A percentile compares a stretch with the other conserved stretches of the same genome.
phyloP scores from a whole-genome alignment of 2,797 vertebrate genomes.

The Tarsius wallacei region DNA sequence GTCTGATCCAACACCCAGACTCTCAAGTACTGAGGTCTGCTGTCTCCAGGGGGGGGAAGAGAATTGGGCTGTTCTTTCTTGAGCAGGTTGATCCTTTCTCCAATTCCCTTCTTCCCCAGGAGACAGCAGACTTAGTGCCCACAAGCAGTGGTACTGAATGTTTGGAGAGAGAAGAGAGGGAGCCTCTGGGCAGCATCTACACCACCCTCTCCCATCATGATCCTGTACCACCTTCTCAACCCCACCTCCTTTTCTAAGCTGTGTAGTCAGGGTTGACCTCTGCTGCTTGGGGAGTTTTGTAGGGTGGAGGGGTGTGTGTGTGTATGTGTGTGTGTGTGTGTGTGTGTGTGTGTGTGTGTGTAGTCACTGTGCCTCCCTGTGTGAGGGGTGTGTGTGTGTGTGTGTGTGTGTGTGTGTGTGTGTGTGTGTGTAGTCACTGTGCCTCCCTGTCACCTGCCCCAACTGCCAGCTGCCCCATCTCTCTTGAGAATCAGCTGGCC shows the following conservation, averaged over 20 bases:
- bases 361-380: no score
- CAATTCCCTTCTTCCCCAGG: background rate
- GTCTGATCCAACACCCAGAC: background rate
- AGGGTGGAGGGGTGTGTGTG: background rate
- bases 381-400: no score
- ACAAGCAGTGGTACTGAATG: no score
- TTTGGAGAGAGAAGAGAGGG: background rate
- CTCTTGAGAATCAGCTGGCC: background rate
- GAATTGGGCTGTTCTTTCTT: background rate
- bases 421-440: background rate
- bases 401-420: background rate
- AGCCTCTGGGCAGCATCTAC: background rate
- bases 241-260: background rate
- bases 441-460: background rate
- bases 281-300: background rate
- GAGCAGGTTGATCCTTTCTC: background rate
- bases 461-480: background rate
- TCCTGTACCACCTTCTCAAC: no score
- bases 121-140: background rate
- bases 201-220: no score
- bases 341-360: no score
- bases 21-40: background rate
- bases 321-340: no score
- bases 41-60: background rate
- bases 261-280: background rate